Percentiles rank a stretch among this genome's conserved stretches.
These are phyloP conservation scores for Acrobasis suavella DNA, from an alignment of 2,888 invertebrate genomes.

Conservation along the genomic window DNA sequence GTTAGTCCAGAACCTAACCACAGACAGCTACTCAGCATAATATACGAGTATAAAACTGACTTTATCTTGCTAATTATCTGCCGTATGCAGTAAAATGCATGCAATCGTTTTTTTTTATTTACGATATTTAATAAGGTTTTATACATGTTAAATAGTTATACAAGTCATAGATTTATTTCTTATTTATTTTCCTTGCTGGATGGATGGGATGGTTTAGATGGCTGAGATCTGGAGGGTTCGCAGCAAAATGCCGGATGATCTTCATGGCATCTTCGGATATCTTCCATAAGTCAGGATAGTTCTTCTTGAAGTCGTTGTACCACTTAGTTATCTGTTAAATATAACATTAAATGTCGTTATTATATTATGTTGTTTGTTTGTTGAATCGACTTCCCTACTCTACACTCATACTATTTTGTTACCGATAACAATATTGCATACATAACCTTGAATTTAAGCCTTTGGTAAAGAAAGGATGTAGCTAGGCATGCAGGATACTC, in stretches of 20 bases:
- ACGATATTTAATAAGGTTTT: not conserved
- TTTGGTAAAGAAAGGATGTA: too few species aligned
- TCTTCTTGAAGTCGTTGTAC: conserved; percentile 87
- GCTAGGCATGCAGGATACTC: too few species aligned
- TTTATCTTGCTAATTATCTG: too few species aligned
- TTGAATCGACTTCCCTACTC: too few species aligned
- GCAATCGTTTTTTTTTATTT: not conserved
- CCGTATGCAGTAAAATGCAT: conserved; percentile 5
- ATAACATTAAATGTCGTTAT: not conserved
- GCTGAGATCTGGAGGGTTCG: conserved; percentile 88
- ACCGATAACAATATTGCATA: too few species aligned
- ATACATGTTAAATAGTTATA: not conserved
- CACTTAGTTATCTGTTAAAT: conserved; percentile 79
- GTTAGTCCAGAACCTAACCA: too few species aligned
- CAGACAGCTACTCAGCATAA: too few species aligned
- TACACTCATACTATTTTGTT: too few species aligned
- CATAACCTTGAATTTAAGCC: too few species aligned
- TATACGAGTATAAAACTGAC: too few species aligned
- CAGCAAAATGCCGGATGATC: conserved; percentile 85
- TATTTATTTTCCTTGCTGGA: conserved; percentile 82
- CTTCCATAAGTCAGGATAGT: conserved; percentile 86
- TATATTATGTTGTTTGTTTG: not conserved
- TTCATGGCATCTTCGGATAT: conserved; percentile 86
- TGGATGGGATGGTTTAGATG: conserved; percentile 88
- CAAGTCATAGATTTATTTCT: conserved; percentile 33